A percentile compares a stretch with the other conserved stretches of the same genome.
Conservation (phyloP, 2,888 invertebrate species). For the Agrochola macilenta region DNA sequence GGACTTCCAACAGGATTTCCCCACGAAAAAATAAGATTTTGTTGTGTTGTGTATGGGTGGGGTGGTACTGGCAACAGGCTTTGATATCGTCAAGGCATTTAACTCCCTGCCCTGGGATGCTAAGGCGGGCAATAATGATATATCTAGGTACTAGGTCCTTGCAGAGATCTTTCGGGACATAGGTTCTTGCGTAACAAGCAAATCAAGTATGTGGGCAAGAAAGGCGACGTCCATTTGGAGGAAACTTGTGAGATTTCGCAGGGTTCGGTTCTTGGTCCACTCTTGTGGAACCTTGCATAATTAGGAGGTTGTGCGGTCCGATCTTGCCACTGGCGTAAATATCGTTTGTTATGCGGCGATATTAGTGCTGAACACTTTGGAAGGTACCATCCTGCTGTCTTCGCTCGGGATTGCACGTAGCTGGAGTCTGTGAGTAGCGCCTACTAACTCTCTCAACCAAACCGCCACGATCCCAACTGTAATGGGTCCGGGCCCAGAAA, state of each 20-base stretch:
- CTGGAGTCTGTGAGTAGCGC: neutral
- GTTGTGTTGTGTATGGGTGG: neutral
- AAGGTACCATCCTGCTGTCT: neutral
- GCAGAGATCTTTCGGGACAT: too few species aligned
- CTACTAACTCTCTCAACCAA: neutral
- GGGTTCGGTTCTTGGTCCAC: neutral
- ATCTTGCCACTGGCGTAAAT: neutral
- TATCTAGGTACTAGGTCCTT: too few species aligned
- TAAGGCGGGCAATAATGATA: neutral
- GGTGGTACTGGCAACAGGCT: neutral
- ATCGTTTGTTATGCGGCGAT: neutral
- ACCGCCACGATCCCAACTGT: neutral
- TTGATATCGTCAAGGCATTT: neutral
- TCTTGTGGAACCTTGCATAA: neutral
- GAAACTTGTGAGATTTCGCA: neutral
- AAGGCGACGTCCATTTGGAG: neutral
- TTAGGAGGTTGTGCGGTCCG: neutral
- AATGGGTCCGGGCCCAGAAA: neutral
- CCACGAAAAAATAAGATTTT: neutral
- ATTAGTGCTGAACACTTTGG: neutral
- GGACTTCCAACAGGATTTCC: neutral
- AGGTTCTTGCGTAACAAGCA: too few species aligned
- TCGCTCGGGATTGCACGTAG: neutral
- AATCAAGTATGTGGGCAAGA: neutral
- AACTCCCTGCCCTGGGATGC: neutral